These are phyloP conservation scores for Latrodectus hesperus DNA, from an alignment of 2,888 invertebrate genomes.

Conservation along the genomic window DNA sequence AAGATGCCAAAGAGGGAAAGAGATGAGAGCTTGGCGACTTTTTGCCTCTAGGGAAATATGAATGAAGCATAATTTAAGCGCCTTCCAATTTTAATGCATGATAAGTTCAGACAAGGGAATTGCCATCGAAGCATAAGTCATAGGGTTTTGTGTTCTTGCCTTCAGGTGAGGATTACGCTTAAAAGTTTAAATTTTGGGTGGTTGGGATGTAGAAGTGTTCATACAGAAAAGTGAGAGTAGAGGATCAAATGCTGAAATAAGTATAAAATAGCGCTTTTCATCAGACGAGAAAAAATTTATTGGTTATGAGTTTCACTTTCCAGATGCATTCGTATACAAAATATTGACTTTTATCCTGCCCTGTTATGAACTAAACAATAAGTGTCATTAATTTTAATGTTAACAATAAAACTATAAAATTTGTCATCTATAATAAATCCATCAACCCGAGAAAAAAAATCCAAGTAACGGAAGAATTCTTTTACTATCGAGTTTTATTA, in stretches of 20 bases:
- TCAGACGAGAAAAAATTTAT: not conserved
- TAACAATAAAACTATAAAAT: too few species aligned
- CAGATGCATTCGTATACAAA: too few species aligned
- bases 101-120: slow-evolving; percentile 11
- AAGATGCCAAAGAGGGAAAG: not conserved
- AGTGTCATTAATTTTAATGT: too few species aligned
- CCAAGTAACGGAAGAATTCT: too few species aligned
- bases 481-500: too few species aligned
- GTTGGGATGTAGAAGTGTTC: not conserved
- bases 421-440: too few species aligned
- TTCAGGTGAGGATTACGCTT: not conserved
- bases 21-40: not conserved
- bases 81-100: slow-evolving; percentile 33
- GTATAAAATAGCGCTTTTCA: not conserved
- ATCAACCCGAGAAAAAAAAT: too few species aligned
- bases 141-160: slow-evolving; percentile 25
- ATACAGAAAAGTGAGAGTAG: not conserved
- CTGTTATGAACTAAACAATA: too few species aligned
- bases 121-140: slow-evolving; percentile 19
- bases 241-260: not conserved
- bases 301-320: not conserved
- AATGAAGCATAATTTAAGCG: slow-evolving; percentile 41
- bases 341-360: too few species aligned
- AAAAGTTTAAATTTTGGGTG: not conserved
- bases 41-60: not conserved